Percentiles rank a stretch among this genome's conserved stretches.
Evolutionary conservation across 2,113 vertebrate genomes (phyloP).

Genomic region (Tichodroma muraria): DNA sequence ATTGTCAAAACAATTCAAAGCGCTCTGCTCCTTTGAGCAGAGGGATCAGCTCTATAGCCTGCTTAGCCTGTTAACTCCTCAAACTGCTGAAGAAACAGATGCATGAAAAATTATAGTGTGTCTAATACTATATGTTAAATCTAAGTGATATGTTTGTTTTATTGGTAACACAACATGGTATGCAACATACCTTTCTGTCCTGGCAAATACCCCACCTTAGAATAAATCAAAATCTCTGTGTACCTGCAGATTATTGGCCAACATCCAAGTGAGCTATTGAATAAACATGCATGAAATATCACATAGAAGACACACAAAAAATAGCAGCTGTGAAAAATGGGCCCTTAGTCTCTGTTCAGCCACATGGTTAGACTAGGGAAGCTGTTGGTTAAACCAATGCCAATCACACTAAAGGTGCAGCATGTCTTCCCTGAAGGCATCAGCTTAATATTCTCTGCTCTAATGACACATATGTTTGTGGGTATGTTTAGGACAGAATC

Average conservation of each 20-base stretch:
- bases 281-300: background rate
- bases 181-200: background rate
- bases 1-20: constrained; percentile 14
- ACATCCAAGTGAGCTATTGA: background rate
- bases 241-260: background rate
- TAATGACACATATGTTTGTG: background rate
- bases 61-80: background rate
- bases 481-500: background rate
- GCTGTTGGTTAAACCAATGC: background rate
- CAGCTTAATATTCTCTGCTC: background rate
- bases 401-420: background rate
- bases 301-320: background rate
- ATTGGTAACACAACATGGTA: background rate
- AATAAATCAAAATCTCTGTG: background rate
- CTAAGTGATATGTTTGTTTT: background rate
- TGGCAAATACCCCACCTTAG: background rate
- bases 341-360: background rate
- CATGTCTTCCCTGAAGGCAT: background rate
- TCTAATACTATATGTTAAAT: background rate
- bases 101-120: background rate
- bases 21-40: background rate
- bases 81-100: background rate
- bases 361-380: background rate
- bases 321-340: background rate
- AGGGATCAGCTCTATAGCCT: background rate